Conservation (phyloP, 2,888 invertebrate genomes). For the Argyresthia albistria region DNA sequence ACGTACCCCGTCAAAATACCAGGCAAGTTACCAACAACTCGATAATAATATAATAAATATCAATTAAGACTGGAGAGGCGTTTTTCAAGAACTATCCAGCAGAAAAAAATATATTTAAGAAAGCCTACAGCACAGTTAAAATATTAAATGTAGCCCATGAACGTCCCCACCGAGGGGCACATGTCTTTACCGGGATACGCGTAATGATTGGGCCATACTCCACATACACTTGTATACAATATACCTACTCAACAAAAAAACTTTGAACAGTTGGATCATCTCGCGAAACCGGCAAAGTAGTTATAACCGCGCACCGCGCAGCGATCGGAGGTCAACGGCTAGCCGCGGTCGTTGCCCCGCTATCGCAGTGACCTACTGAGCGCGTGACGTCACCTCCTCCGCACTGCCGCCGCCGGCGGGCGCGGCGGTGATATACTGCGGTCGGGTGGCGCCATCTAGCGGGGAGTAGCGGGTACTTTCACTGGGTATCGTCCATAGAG, state of each 20-base stretch:
- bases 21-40: too few relatives aligned
- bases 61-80: too few relatives aligned
- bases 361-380: slow-evolving; percentile 74
- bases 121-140: too few relatives aligned
- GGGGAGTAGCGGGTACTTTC: slow-evolving; percentile 33
- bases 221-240: too few relatives aligned
- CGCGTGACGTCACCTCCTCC: slow-evolving; percentile 68
- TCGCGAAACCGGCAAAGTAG: background rate
- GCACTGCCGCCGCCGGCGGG: slow-evolving; percentile 32
- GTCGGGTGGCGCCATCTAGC: slow-evolving; percentile 56
- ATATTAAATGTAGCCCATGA: too few relatives aligned
- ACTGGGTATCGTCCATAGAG: background rate
- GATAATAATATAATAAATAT: background rate
- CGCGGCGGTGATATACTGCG: slow-evolving; percentile 36
- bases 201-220: too few relatives aligned
- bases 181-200: too few relatives aligned
- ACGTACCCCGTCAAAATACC: too few relatives aligned
- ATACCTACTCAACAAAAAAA: background rate
- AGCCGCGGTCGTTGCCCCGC: slow-evolving; percentile 74
- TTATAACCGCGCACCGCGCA: background rate
- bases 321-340: slow-evolving; percentile 72
- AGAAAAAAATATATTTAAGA: too few relatives aligned
- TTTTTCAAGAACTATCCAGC: too few relatives aligned
- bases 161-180: too few relatives aligned
- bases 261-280: background rate